Base-by-base conservation (phyloP, 2,888 invertebrate species). In the Pheosia gnoma region DNA sequence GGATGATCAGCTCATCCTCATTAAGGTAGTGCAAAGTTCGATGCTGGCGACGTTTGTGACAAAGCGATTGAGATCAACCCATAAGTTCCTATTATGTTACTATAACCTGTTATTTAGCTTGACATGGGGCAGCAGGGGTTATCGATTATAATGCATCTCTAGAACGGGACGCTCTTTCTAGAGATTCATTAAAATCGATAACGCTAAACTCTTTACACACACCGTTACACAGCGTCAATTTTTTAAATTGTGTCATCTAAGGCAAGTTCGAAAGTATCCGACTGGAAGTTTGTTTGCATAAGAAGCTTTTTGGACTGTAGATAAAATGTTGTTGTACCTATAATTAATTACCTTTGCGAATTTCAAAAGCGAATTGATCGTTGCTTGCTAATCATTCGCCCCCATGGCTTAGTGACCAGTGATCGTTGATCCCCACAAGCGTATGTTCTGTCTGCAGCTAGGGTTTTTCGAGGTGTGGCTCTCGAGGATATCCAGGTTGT, bases 381-480 rank as follows among this genome's bases (percentile, higher is more conserved):
- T 10, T n/a, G 51, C 67, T 60, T 25, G 51, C 3, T 47, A 9
- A 58, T 60, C 57, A 57, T 54, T 63, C 61, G 70, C 43, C 56
- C 3, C 54, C 59, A 73, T 66, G 37, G 58, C 59, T 39, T 4
- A 47, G 25, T 59, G 59, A 39, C 10, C 25, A 58, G 49, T 66
- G 6, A 58, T 37, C 9, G 60, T 65, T 63, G 63, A 62, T 63
- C 55, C 66, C 70, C 80, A 79, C 72, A 72, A 81, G 70, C 78
- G 70, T 75, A 57, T 41, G 59, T 79, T 64, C 63, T 82, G 71
- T 84, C 78, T 77, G 47, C 89, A 94, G 94, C 80, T 88, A 84
- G 98, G 99, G 67, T 99, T 99, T 94, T 98, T 98, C 88, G 99
- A 99, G 92, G 96, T 98, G 68, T 99, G 99, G 98, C 94, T 99